These are phyloP conservation scores for Gallirallus australis DNA, from an alignment of 2,797 vertebrate genomes.

Conservation along the genomic window DNA sequence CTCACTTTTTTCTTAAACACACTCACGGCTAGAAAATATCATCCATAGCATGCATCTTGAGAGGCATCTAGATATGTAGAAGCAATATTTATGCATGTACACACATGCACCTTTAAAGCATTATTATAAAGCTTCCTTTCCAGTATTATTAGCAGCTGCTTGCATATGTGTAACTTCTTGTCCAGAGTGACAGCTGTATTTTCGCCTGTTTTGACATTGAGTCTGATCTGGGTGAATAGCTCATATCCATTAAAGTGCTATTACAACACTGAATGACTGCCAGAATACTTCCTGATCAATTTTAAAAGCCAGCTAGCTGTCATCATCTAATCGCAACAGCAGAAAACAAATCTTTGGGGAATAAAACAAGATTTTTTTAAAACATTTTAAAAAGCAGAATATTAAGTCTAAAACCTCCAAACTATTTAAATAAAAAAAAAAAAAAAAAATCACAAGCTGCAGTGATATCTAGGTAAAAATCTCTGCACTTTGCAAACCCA, in stretches of 20 bases:
- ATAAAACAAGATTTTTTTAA: conserved; percentile 84
- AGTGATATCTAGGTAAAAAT: conserved; percentile 67
- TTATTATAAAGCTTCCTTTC: conserved; percentile 71
- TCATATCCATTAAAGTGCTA: conserved; percentile 91
- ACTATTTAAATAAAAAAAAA: conserved; percentile 76
- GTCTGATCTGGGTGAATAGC: conserved; percentile 89
- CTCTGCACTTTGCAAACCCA: conserved; percentile 64
- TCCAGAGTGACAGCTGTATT: conserved; percentile 89
- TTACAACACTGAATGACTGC: conserved; percentile 89
- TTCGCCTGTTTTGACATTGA: conserved; percentile 89
- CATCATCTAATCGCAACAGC: conserved; percentile 86
- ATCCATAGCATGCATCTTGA: neutral
- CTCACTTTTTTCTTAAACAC: neutral
- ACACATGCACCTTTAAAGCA: conserved; percentile 63
- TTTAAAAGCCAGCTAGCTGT: conserved; percentile 90
- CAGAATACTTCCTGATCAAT: conserved; percentile 91
- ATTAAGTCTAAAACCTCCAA: conserved; percentile 81
- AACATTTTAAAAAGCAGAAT: conserved; percentile 80
- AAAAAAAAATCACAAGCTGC: conserved; percentile 39
- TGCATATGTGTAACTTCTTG: conserved; percentile 85
- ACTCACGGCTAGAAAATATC: neutral
- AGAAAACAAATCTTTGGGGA: conserved; percentile 86
- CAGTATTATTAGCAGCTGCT: conserved; percentile 82
- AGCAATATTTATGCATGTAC: neutral
- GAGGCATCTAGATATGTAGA: neutral